A percentile compares a stretch with the other conserved stretches of the same genome.
Evolutionary conservation across 2,888 invertebrate genomes (phyloP).

Genomic region (Drosophila diplacantha): DNA sequence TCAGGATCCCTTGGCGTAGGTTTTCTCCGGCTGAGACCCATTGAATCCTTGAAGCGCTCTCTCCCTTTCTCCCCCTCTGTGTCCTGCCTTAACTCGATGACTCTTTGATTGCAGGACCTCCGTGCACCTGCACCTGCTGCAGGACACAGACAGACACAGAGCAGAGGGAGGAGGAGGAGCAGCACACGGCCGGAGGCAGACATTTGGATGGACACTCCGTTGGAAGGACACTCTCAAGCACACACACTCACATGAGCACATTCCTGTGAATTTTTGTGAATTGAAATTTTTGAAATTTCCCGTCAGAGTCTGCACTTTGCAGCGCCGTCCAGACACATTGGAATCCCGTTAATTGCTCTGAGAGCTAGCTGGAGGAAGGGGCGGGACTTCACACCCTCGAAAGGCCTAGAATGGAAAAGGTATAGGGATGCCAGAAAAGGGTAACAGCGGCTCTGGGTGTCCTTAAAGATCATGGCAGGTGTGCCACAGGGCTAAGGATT

Average conservation of each 20-base stretch:
- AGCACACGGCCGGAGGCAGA: slow-evolving; percentile 10
- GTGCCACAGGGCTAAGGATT: no score
- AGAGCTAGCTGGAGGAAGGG: background rate
- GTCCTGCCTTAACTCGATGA: slow-evolving; percentile 14
- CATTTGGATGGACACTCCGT: slow-evolving; percentile 29
- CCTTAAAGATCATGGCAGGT: background rate
- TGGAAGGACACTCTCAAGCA: slow-evolving; percentile 16
- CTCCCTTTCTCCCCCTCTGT: background rate
- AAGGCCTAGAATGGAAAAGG: slow-evolving; percentile 5
- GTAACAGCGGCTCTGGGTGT: no score
- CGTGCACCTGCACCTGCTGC: slow-evolving; percentile 18
- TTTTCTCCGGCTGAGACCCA: background rate
- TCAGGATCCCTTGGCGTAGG: background rate
- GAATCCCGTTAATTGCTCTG: slow-evolving; percentile 69
- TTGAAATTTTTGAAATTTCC: slow-evolving; percentile 72
- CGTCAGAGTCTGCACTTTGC: slow-evolving; percentile 65
- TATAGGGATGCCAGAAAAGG: background rate
- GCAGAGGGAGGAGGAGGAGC: background rate
- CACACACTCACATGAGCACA: slow-evolving; percentile 33
- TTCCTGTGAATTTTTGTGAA: slow-evolving; percentile 70
- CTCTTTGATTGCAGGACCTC: slow-evolving; percentile 28
- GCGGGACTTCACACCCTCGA: background rate
- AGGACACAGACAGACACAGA: background rate
- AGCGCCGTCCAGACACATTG: slow-evolving; percentile 57
- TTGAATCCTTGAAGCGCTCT: slow-evolving; percentile 3